Evolutionary conservation across 2,888 invertebrate species (phyloP).

Genomic region (Brenthis daphne): DNA sequence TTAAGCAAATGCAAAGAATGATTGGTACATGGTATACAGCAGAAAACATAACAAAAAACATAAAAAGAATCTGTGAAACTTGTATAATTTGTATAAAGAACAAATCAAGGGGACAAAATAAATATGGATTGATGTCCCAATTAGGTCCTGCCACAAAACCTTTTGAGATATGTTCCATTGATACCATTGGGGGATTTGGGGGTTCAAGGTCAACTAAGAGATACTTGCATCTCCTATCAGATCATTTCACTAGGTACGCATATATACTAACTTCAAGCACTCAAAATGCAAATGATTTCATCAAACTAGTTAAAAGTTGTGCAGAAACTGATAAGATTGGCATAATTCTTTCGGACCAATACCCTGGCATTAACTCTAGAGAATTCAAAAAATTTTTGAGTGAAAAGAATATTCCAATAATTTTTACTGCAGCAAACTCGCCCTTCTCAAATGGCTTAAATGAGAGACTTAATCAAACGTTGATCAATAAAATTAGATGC

Average conservation of each 20-base stretch:
- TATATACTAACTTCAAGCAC: constrained; percentile 40
- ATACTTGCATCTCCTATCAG: constrained; percentile 31
- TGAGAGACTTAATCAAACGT: constrained; percentile 42
- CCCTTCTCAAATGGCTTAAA: constrained; percentile 45
- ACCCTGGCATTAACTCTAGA: constrained; percentile 46
- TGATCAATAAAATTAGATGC: constrained; percentile 48
- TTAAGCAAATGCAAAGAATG: constrained; percentile 16
- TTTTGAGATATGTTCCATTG: constrained; percentile 40
- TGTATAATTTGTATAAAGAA: constrained; percentile 25
- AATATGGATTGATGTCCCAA: constrained; percentile 38
- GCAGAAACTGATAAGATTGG: background rate
- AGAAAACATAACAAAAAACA: constrained; percentile 31
- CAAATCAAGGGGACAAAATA: constrained; percentile 27
- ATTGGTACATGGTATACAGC: constrained; percentile 28
- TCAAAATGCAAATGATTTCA: constrained; percentile 34
- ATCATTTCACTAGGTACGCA: constrained; percentile 35
- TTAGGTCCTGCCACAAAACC: constrained; percentile 39
- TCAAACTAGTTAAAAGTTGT: constrained; percentile 16
- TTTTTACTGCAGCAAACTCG: constrained; percentile 50
- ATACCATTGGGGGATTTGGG: constrained; percentile 34
- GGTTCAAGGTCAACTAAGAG: constrained; percentile 41
- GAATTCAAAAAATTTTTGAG: constrained; percentile 38
- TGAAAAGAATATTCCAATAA: constrained; percentile 38
- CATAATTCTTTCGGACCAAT: constrained; percentile 35
- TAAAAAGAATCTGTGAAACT: constrained; percentile 27